Base-by-base conservation (phyloP, 2,113 vertebrate genomes). In the Ranitomeya variabilis region DNA sequence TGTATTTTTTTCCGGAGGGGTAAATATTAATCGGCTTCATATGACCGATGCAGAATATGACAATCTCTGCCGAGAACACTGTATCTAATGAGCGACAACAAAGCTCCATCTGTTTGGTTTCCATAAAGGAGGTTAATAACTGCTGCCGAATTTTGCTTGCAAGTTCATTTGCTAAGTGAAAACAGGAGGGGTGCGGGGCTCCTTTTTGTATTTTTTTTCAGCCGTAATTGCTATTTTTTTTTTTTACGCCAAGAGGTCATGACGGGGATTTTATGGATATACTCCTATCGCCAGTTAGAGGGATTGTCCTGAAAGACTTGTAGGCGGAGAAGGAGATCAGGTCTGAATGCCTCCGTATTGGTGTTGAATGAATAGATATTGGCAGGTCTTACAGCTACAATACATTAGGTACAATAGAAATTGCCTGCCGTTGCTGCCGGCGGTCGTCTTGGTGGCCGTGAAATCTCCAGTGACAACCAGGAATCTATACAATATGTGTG, bases 41-140 rank as follows among this genome's bases (percentile, higher is more conserved):
- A 54, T 89, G 87, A 88, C 87, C 80, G 45, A 52, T 26, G 66
- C 23, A 21, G 80, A 83, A 84, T 18, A 78, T 77, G 67, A 83
- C 51, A 83, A 83, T 83, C 57, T 51, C 52, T 23, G 57, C 73
- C 21, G 37, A 55, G 69, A 89, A 77, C 80, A 26, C 73, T 52
- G 71, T 21, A 74, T 67, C 71, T 84, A 89, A 84, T 89, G 71
- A 83, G 45, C 6, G 7, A 13, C 83, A 83, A 89, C 69, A 84
- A 89, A 66, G 87, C 57, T 57, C 87, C 80, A 77, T 89, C 80
- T 89, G 87, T 89, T 83, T 55, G 59, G n/a, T 78, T 83, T 80
- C 60, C 15, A 31, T 18, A n/a, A 69, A 69, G 64, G 51, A 84
- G 64, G 62, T 66, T 83, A 52, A 83, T 67, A 83, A 45, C 37